These are phyloP conservation scores for Drosophila miranda DNA, from an alignment of 1,140 invertebrate genomes.

Conservation along the genomic window DNA sequence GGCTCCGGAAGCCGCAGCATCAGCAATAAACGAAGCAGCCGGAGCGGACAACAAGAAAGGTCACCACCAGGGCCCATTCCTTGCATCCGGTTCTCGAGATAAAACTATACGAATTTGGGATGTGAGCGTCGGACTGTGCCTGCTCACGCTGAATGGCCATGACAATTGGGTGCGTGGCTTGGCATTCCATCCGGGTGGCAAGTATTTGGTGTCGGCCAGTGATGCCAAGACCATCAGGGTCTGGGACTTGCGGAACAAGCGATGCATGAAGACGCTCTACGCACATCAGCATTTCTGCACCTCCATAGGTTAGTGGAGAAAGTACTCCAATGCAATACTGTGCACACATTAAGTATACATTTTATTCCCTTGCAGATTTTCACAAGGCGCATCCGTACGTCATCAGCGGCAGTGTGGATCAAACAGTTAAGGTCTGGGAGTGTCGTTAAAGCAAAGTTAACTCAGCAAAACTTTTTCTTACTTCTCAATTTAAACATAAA, in stretches of 20 bases:
- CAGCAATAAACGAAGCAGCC: conserved; percentile 94
- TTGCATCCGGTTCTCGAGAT: conserved; percentile 97
- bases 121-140: conserved; percentile 94
- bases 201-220: conserved; percentile 96
- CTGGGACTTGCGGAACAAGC: conserved; percentile 98
- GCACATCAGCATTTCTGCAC: conserved; percentile 99
- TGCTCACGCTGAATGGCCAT: conserved; percentile 96
- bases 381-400: conserved; percentile 97
- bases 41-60: conserved; percentile 94
- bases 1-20: conserved; percentile 93
- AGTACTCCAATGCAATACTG: neutral
- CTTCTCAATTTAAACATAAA: conserved; percentile 77
- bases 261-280: conserved; percentile 97
- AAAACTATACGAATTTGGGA: conserved; percentile 99
- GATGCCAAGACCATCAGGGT: conserved; percentile 99
- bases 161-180: conserved; percentile 99
- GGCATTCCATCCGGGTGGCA: conserved; percentile 98
- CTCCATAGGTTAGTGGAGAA: conserved; percentile 91
- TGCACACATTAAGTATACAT: neutral
- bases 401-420: conserved; percentile 98
- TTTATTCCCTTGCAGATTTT: conserved; percentile 89
- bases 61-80: conserved; percentile 93
- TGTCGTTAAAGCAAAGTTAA: conserved; percentile 90
- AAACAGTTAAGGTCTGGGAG: conserved; percentile 99
- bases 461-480: conserved; percentile 68